phyloP scores from a whole-genome alignment of 2,113 vertebrate genomes.

The Epinephelus moara region DNA sequence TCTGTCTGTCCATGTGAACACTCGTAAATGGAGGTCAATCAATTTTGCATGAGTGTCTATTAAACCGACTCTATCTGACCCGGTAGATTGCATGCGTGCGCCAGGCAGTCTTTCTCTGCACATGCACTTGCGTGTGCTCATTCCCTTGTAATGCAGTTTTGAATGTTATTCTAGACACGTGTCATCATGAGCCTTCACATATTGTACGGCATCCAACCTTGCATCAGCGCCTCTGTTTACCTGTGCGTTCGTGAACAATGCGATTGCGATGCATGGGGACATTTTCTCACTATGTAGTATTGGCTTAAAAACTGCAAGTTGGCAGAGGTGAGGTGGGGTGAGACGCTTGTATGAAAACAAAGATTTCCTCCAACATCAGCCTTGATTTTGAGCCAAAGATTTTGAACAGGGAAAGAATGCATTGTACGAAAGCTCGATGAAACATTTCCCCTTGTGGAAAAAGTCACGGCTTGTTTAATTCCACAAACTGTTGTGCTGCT shows the following conservation, averaged over 20 bases:
- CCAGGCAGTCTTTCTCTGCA: background rate
- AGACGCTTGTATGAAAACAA: background rate
- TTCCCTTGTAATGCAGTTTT: background rate
- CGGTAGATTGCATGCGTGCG: background rate
- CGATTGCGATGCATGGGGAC: constrained; percentile 14
- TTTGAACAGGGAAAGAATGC: background rate
- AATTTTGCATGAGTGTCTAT: constrained; percentile 71
- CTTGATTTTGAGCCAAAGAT: constrained; percentile 18
- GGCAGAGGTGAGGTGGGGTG: constrained; percentile 20
- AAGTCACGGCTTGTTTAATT: constrained; percentile 23
- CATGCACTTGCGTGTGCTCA: background rate
- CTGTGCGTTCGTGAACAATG: constrained; percentile 24
- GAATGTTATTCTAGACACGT: background rate
- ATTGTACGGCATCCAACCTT: background rate
- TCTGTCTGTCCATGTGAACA: constrained; percentile 37
- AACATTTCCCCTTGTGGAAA: background rate
- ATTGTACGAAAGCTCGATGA: background rate
- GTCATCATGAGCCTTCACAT: constrained; percentile 26
- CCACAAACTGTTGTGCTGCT: no score
- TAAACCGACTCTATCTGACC: constrained; percentile 59
- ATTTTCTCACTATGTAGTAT: constrained; percentile 7
- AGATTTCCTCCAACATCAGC: background rate
- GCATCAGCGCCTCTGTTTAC: background rate
- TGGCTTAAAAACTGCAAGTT: background rate
- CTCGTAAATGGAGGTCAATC: constrained; percentile 63